phyloP scores from a whole-genome alignment of 2,113 vertebrate species.

The Stercorarius parasiticus region DNA sequence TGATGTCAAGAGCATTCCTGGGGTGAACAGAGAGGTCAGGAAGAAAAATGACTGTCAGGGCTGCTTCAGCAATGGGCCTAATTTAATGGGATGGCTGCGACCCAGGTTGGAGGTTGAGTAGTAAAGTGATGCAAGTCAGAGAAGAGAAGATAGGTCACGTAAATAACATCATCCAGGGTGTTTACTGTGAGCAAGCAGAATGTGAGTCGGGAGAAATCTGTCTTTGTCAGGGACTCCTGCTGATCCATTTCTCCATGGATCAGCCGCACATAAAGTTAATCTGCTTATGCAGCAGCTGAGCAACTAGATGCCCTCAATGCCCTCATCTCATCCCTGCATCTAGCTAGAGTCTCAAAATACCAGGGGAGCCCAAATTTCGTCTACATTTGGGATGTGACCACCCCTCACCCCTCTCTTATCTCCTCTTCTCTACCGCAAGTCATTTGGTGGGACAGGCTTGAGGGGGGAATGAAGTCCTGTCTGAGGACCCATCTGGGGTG shows the following conservation, averaged over 20 bases:
- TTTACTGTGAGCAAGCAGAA: slow-evolving; percentile 58
- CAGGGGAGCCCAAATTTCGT: background rate
- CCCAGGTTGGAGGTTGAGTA: background rate
- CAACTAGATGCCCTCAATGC: slow-evolving; percentile 28
- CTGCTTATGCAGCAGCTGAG: slow-evolving; percentile 58
- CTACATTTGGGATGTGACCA: accelerated
- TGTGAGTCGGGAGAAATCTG: slow-evolving; percentile 23
- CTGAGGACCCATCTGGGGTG: background rate
- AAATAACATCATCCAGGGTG: background rate
- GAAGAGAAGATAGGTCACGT: background rate
- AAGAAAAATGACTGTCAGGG: background rate
- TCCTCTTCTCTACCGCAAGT: background rate
- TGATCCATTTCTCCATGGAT: slow-evolving; percentile 46
- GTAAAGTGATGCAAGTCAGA: background rate
- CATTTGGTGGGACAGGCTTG: background rate
- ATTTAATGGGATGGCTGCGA: background rate
- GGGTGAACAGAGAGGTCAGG: background rate
- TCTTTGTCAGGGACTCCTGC: slow-evolving; percentile 46
- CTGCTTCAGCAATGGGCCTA: background rate
- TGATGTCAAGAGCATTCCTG: background rate
- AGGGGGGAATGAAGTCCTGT: background rate
- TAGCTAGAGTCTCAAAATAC: background rate
- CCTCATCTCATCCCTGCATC: slow-evolving; percentile 18
- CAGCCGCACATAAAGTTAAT: slow-evolving; percentile 24
- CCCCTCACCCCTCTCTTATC: background rate